Base-by-base conservation (phyloP, 2,888 invertebrate species). In the Mimumesa dahlbomi region DNA sequence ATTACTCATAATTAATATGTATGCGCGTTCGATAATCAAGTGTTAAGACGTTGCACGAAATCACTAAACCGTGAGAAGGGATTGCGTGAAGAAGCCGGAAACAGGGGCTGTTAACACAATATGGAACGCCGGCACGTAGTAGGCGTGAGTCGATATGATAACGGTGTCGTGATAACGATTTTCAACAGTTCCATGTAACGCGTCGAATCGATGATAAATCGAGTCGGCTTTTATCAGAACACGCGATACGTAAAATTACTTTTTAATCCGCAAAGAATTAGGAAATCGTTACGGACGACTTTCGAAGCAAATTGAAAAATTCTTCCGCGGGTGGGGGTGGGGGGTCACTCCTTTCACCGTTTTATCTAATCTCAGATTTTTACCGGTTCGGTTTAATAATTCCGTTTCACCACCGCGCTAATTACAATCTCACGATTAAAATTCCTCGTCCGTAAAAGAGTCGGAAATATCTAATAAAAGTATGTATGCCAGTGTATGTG, bases 151-250 rank as follows among this genome's bases (percentile, higher is more conserved):
- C 25, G 45, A 22, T 43, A 53, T 31, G 70, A 71, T 69, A 63
- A 69, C 56, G 38, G 43, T 22, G 42, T 38, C 19, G 25, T 22
- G 70, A 69, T 70, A 69, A 63, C 63, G 63, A 70, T 71, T 71
- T 52, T 16, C 21, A 57, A 18, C 56, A 14, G n/a, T 11, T 16
- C 16, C 9, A 45, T 43, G 48, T 14, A 19, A 18, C 57, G 45
- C 18, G 53, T 38, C 38, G 66, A 54, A 69, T 38, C 43, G 61
- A 36, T 45, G 43, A 46, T 36, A 56, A 70, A 68, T 68, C 54
- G 40, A 50, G 45, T 68, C 46, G 46, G n/a, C 50, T 18, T 40
- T 45, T 38, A 54, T 61, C 49, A 34, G 61, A 59, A 59, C 36
- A 21, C 38, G 67, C 25, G 25, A 11, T 11, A 36, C 36, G 36